Conservation (phyloP, 2,797 vertebrate genomes). For the Xenops minutus region DNA sequence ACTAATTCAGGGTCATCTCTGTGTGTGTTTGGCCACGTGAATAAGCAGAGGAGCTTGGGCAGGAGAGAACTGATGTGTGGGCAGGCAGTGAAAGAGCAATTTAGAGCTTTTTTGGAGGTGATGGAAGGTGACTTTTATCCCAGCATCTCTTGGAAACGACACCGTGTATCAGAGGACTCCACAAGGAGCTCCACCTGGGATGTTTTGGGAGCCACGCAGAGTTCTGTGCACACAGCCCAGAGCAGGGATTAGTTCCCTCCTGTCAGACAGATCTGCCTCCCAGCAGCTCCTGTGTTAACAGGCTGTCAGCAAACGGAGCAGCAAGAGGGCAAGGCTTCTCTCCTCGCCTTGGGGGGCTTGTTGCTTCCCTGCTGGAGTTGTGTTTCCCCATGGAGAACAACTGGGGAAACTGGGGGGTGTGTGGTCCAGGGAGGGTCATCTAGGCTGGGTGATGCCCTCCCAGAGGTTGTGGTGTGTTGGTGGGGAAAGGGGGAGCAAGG, state of each 20-base stretch:
- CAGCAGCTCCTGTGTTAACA: not conserved
- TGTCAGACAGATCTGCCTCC: not conserved
- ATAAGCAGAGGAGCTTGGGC: not conserved
- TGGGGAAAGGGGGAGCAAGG: not conserved
- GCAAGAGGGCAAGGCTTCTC: not conserved
- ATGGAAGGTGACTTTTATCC: constrained; percentile 22
- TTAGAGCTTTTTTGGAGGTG: not conserved
- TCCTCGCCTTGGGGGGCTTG: accelerated
- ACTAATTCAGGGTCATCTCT: not conserved
- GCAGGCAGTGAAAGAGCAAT: not conserved
- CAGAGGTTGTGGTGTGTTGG: not conserved
- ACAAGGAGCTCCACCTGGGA: not conserved
- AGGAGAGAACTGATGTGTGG: not conserved
- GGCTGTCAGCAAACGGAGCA: not conserved
- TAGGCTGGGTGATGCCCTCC: accelerated
- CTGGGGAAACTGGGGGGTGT: not conserved
- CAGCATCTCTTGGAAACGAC: not conserved
- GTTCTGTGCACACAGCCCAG: not conserved
- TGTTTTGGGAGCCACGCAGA: not conserved
- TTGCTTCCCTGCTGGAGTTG: not conserved
- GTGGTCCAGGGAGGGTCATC: not conserved
- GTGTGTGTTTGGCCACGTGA: not conserved
- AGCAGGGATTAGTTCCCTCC: not conserved
- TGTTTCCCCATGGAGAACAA: accelerated
- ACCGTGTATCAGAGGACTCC: not conserved